Evolutionary conservation across 2,888 invertebrate genomes (phyloP).

Genomic region (Anthophora plumipes): DNA sequence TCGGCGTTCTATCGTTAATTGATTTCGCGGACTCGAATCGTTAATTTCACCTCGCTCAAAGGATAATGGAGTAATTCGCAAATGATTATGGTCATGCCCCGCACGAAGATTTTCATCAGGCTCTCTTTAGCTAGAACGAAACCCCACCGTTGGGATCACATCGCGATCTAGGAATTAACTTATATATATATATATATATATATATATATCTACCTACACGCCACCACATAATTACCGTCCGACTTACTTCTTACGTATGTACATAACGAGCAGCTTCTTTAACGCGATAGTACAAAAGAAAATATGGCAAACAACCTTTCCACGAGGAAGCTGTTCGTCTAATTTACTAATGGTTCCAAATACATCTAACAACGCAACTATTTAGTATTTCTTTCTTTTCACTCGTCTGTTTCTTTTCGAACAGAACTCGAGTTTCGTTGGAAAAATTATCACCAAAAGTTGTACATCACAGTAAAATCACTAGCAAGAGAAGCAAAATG

Average conservation of each 20-base stretch:
- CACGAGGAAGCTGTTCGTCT: not conserved
- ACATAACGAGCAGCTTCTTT: too few relatives aligned
- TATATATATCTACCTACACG: too few relatives aligned
- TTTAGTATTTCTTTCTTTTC: too few relatives aligned
- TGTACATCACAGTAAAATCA: not conserved
- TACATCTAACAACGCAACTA: not conserved
- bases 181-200: too few relatives aligned
- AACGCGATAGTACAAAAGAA: too few relatives aligned
- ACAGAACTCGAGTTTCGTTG: constrained; percentile 10
- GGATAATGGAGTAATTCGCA: constrained; percentile 61
- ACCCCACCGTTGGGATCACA: not conserved
- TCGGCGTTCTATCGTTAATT: constrained; percentile 61
- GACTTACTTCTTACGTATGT: too few relatives aligned
- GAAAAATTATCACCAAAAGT: not conserved
- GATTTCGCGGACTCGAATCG: constrained; percentile 55
- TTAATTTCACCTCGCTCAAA: constrained; percentile 36
- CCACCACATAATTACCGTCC: constrained; percentile 18
- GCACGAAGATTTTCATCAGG: too few relatives aligned
- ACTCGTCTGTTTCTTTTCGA: not conserved
- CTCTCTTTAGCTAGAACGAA: too few relatives aligned
- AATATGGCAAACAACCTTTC: too few relatives aligned
- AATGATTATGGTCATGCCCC: constrained; percentile 25
- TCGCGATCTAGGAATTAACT: constrained; percentile 37
- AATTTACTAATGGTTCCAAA: not conserved
- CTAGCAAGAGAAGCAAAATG: not conserved